Base-by-base conservation (phyloP, 2,113 vertebrate genomes). In the Odocoileus hemionus region DNA sequence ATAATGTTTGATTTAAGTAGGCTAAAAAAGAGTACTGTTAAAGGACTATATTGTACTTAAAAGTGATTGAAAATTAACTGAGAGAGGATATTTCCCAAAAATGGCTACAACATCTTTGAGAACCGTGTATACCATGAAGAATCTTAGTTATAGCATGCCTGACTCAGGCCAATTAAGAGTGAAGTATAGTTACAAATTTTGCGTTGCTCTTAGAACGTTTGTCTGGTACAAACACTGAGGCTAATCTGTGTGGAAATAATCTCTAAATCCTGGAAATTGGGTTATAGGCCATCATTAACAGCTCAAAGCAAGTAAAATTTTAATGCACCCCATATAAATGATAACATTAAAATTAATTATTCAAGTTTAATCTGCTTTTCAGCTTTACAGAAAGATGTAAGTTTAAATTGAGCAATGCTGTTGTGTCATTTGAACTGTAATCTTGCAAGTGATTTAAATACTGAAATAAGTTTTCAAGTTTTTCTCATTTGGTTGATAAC, bases 281-380 rank as follows among this genome's bases (percentile, higher is more conserved):
- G 57, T 97, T 98, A 97, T 86, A 98, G 97, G 94, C 97, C 96
- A 95, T 98, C 96, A 94, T 97, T 97, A 96, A 96, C 98, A 97
- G 45, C 92, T 97, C 97, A 83, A 97, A 99, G 92, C 95, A 98
- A 98, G 79, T 99, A 98, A 98, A 99, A 98, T 39, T 98, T 99
- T 98, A 98, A 98, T 98, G 97, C 2, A 95, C 90, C 67, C 86
- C 89, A 92, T 98, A 97, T 98, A 98, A 98, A 98, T 98, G 97
- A 98, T 98, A 98, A 98, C 98, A 98, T 98, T 98, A 98, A 98
- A 99, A 98, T 99, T 98, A 99, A 99, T 99, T 99, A 98, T 99
- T 99, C 95, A 98, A 98, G 98, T 98, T 97, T 98, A 99, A 98
- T 98, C 98, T 98, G 67, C 91, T 98, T 94, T 97, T 97, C 47